These are phyloP conservation scores for Colaptes auratus DNA, from an alignment of 2,113 vertebrate genomes.

Conservation along the genomic window DNA sequence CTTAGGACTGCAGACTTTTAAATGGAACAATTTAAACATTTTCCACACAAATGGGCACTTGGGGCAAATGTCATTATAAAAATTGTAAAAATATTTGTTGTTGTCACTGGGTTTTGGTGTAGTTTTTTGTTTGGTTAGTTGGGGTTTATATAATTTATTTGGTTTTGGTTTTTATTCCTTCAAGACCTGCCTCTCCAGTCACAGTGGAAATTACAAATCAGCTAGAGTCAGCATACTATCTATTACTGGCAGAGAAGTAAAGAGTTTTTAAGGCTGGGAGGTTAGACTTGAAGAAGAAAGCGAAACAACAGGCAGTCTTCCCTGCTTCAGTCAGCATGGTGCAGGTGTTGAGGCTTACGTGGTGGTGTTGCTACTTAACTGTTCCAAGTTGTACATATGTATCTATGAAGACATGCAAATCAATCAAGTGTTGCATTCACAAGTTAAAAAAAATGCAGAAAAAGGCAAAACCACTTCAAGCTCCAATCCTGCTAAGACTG, in stretches of 20 bases:
- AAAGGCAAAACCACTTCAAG: not conserved
- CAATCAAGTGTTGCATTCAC: not conserved
- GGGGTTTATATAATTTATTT: not conserved
- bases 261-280: not conserved
- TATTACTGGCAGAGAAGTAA: not conserved
- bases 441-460: not conserved
- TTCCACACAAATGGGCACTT: slow-evolving; percentile 47
- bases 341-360: slow-evolving; percentile 54
- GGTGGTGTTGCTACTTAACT: slow-evolving; percentile 23
- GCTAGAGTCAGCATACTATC: not conserved
- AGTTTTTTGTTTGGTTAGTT: not conserved
- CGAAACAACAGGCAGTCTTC: not conserved
- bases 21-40: slow-evolving; percentile 69
- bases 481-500: not conserved
- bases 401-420: slow-evolving; percentile 51
- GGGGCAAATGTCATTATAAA: slow-evolving; percentile 38
- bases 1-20: slow-evolving; percentile 38
- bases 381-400: not conserved
- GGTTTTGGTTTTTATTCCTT: not conserved
- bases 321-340: not conserved
- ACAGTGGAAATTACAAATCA: slow-evolving; percentile 4
- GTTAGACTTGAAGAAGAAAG: not conserved
- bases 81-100: not conserved
- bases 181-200: not conserved
- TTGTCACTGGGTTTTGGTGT: not conserved